These are phyloP conservation scores for Spialia ferax DNA, from an alignment of 2,888 invertebrate species.

Conservation along the genomic window DNA sequence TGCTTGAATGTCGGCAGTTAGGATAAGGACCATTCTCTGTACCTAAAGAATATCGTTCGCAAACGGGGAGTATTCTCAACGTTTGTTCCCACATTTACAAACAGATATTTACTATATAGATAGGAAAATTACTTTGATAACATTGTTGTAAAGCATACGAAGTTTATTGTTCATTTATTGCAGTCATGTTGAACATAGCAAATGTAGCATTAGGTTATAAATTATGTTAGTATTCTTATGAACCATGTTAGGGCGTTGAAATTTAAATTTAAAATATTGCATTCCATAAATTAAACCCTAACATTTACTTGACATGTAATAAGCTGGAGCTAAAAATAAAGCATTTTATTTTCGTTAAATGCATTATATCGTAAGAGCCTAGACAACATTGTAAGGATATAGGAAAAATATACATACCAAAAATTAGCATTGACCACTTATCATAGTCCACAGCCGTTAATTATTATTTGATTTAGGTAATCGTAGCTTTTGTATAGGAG, in stretches of 20 bases:
- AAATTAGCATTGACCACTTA: too few relatives aligned
- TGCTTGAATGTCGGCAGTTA: conserved; percentile 7
- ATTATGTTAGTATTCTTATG: not conserved
- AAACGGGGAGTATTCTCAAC: not conserved
- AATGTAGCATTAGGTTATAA: not conserved
- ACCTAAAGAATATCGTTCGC: not conserved
- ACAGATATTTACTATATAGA: not conserved
- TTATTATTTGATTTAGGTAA: too few relatives aligned
- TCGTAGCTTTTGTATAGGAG: too few relatives aligned
- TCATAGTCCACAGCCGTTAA: too few relatives aligned
- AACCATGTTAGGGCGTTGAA: not conserved
- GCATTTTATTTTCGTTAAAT: too few relatives aligned
- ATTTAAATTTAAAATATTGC: not conserved
- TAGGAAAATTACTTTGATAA: not conserved
- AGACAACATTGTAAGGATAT: too few relatives aligned
- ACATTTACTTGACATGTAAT: not conserved
- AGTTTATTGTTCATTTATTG: not conserved
- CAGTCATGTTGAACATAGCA: not conserved
- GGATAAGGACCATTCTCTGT: conserved; percentile 27
- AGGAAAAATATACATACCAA: too few relatives aligned
- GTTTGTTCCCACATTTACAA: not conserved
- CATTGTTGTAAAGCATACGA: not conserved
- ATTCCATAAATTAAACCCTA: not conserved
- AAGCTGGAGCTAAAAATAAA: not conserved
- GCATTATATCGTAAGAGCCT: too few relatives aligned